A percentile compares a stretch with the other conserved stretches of the same genome.
Evolutionary conservation across 2,888 invertebrate genomes (phyloP).

Genomic region (Caenorhabditis afra): DNA sequence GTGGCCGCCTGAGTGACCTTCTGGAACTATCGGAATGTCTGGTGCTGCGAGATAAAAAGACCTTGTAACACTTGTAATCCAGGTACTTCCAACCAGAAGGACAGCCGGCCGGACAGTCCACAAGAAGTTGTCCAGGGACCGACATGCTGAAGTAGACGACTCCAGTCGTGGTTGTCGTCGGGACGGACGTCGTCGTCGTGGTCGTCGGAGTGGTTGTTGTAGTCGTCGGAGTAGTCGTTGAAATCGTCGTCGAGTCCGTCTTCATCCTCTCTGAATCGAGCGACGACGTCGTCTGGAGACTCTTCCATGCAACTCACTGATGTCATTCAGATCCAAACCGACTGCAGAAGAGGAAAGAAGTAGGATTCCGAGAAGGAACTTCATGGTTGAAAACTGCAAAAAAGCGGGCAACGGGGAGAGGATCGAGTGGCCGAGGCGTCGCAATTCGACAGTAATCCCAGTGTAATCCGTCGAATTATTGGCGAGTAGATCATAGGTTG

Average conservation of each 20-base stretch:
- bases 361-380: neutral
- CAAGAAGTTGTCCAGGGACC: conserved; percentile 8
- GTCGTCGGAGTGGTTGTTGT: conserved; percentile 4
- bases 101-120: conserved; percentile 33
- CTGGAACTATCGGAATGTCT: neutral
- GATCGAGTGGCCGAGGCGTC: conserved; percentile 5
- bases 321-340: conserved; percentile 28
- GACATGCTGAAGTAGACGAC: conserved; percentile 13
- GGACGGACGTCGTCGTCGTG: conserved; percentile 8
- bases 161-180: neutral
- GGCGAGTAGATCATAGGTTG: conserved; percentile 22
- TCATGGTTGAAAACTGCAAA: conserved; percentile 6
- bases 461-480: neutral
- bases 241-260: conserved; percentile 21
- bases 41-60: neutral
- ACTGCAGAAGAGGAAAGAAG: neutral
- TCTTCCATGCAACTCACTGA: conserved; percentile 15
- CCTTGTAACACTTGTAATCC: conserved; percentile 40
- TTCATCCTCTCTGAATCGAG: conserved; percentile 34
- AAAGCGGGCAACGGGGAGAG: neutral
- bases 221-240: conserved; percentile 10
- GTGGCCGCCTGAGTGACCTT: conserved; percentile 11
- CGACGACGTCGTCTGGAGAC: neutral
- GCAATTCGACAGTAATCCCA: conserved; percentile 6
- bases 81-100: conserved; percentile 43